These are phyloP conservation scores for Steromphala cineraria DNA, from an alignment of 2,888 invertebrate species.

Conservation along the genomic window DNA sequence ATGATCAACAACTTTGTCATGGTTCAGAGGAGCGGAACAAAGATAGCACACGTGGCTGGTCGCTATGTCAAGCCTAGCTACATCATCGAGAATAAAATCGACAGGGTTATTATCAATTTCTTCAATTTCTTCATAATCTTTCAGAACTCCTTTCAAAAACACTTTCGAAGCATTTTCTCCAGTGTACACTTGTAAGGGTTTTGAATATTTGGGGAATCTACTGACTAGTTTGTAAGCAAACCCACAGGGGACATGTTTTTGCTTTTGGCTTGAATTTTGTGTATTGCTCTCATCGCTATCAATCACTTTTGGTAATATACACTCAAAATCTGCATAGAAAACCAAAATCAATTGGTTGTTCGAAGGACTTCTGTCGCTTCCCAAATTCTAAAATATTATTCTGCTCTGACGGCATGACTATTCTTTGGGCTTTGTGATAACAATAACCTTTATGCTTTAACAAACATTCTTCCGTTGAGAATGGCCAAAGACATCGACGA, in stretches of 20 bases:
- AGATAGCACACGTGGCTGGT: background rate
- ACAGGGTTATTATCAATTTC: background rate
- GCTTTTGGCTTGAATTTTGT: background rate
- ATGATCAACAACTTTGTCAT: too few relatives aligned
- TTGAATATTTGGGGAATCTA: too few relatives aligned
- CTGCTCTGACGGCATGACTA: too few relatives aligned
- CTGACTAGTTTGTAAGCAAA: background rate
- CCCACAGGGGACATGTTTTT: background rate
- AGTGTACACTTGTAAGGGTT: too few relatives aligned
- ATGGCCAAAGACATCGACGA: constrained; percentile 3
- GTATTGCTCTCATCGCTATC: too few relatives aligned
- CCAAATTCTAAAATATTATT: background rate
- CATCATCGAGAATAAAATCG: background rate
- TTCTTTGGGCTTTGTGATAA: too few relatives aligned
- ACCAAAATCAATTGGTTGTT: background rate
- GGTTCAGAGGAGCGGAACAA: background rate
- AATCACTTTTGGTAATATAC: too few relatives aligned
- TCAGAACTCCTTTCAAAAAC: background rate
- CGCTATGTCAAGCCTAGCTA: background rate
- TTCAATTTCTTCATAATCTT: background rate
- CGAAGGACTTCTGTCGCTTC: background rate
- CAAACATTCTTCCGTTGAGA: background rate
- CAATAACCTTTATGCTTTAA: too few relatives aligned
- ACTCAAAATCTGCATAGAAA: background rate
- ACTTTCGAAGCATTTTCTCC: too few relatives aligned